These are phyloP conservation scores for Erebia ligea DNA, from an alignment of 2,888 invertebrate genomes.

Conservation along the genomic window DNA sequence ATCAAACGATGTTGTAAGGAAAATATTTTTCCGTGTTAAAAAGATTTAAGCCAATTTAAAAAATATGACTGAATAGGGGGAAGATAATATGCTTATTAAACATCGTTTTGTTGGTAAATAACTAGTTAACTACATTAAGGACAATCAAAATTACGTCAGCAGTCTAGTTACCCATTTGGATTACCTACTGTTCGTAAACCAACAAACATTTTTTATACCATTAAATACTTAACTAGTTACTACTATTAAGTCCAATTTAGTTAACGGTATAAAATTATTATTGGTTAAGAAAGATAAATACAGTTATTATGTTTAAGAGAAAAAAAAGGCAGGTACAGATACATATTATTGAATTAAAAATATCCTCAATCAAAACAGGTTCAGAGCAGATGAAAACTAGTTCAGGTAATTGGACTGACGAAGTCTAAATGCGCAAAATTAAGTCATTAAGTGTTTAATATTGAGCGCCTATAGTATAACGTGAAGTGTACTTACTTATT, in stretches of 20 bases:
- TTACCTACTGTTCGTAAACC: not conserved
- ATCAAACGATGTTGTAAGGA: not conserved
- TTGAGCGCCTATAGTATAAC: slow-evolving; percentile 24
- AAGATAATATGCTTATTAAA: not conserved
- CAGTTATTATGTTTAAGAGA: not conserved
- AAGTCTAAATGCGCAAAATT: slow-evolving; percentile 26
- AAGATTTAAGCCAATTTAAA: not conserved
- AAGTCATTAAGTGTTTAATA: slow-evolving; percentile 29
- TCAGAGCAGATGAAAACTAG: slow-evolving; percentile 15
- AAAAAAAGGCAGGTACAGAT: not conserved
- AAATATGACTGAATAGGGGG: not conserved
- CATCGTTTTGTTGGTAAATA: not conserved
- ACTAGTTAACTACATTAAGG: not conserved
- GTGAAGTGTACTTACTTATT: slow-evolving; percentile 17
- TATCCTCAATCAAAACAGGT: slow-evolving; percentile 20
- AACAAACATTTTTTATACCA: not conserved
- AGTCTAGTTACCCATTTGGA: not conserved
- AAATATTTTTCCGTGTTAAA: not conserved
- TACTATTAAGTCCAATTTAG: not conserved
- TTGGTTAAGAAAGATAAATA: slow-evolving; percentile 1
- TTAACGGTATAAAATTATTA: not conserved
- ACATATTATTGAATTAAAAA: not conserved
- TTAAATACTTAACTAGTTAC: not conserved
- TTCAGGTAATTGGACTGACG: slow-evolving; percentile 20
- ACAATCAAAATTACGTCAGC: not conserved